Base-by-base conservation (phyloP, 2,888 invertebrate species). In the Mythimna loreyi region DNA sequence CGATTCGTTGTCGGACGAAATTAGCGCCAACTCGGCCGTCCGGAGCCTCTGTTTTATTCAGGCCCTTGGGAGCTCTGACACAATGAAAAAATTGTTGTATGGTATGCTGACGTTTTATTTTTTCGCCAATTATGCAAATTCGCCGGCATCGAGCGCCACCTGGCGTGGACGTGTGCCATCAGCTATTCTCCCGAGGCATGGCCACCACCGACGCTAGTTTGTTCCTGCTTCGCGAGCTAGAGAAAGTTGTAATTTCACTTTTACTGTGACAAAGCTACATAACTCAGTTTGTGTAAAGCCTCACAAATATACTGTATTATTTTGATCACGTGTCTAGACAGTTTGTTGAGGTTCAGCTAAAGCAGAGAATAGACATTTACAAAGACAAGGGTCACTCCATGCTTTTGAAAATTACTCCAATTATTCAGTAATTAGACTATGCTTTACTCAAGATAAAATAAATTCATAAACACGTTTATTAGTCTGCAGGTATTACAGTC, bases 41-140 rank as follows among this genome's bases (percentile, higher is more conserved):
- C 90, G 88, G 89, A 86, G 90, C 89, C 91, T 90, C 91, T 93
- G 91, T 94, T 94, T 93, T 94, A 93, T 93, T 93, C 93, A 93
- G 90, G 71, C 93, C 91, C 92, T 86, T 87, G 93, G 92, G 93
- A 92, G 86, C 90, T 86, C 86, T 86, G 88, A 89, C 92, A 92
- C 92, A 93, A 93, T 93, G 92, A 91, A 92, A 90, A 93, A 92
- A 91, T 88, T 90, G 89, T 92, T 91, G 90, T 92, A 92, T 92
- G 90, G 86, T 89, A 89, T 89, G 86, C 88, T 88, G 90, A 88
- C 87, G 88, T 90, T 92, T 89, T 87, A 84, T 90, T 90, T 92
- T 90, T 91, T 86, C 36, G 86, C 89, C 91, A 91, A 92, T 94
- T 93, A 93, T 94, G 92, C 86, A 93, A 92, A 92, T 92, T 91